Evolutionary conservation across 2,113 vertebrate species (phyloP).

Genomic region (Mesoclemmys tuberculata): DNA sequence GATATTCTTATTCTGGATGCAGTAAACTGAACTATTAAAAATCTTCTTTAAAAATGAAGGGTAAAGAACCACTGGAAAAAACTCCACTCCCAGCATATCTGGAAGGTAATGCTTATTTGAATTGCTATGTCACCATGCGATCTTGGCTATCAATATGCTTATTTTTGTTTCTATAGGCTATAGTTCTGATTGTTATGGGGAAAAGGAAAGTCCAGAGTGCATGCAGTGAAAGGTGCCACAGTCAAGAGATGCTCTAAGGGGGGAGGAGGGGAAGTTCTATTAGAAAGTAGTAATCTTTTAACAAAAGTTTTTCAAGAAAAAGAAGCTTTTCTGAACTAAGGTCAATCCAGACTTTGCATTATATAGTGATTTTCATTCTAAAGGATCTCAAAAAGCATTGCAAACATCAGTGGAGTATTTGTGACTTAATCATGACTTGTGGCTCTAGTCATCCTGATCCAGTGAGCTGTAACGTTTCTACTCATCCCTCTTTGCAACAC

Average conservation of each 20-base stretch:
- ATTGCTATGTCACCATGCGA: not conserved
- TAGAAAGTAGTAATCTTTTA: not conserved
- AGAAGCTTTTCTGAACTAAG: not conserved
- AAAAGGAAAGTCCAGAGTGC: not conserved
- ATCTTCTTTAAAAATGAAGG: not conserved
- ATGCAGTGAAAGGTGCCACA: not conserved
- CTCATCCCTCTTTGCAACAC: not conserved
- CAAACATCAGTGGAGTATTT: not conserved
- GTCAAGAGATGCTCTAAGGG: not conserved
- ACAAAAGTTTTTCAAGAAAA: not conserved
- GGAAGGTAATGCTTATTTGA: not conserved
- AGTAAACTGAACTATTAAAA: not conserved
- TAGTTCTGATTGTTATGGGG: not conserved
- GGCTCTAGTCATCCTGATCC: not conserved
- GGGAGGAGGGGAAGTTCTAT: not conserved
- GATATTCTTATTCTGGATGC: not conserved
- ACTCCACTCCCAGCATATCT: not conserved
- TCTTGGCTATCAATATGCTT: not conserved
- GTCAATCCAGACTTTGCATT: not conserved
- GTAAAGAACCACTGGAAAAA: not conserved
- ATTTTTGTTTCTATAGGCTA: not conserved
- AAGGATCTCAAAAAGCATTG: not conserved
- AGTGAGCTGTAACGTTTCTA: not conserved
- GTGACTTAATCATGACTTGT: not conserved
- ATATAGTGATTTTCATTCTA: not conserved